Base-by-base conservation (phyloP, 2,888 invertebrate genomes). In the Horisme vitalbata region DNA sequence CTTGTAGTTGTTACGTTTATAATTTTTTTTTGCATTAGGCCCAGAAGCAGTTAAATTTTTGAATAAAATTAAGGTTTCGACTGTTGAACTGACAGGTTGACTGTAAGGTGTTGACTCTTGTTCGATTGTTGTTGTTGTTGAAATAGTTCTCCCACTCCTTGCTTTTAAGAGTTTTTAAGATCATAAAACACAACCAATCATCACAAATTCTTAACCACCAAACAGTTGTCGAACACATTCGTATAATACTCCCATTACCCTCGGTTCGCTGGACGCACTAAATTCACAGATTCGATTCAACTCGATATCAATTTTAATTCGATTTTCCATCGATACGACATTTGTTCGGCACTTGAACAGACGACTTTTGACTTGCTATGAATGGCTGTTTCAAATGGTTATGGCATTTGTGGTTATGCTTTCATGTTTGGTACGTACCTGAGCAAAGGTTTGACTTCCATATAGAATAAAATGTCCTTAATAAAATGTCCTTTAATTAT, bases 261-360 rank as follows among this genome's bases (percentile, higher is more conserved):
- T 60, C 71, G 63, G 67, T 68, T 65, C 64, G 68, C 69, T 78
- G 75, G 63, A 49, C 59, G 49, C 62, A 61, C 63, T 61, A 63
- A 68, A 71, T 62, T 65, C 56, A 59, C 57, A 59, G 56, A 71
- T 68, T 65, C 65, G 63, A 75, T 62, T 54, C 37, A 23, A 49
- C 55, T 57, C 58, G 57, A 62, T 70, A 75, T 73, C 77, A 75
- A 78, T 79, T 80, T 73, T 73, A 76, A 83, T 83, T 83, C 71
- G 75, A 80, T 80, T 81, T 67, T 59, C 68, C 69, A 77, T 75
- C 71, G 71, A 72, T 71, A 70, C 62, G 59, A 35, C 50, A 48
- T 51, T 58, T 59, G 60, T 55, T 64, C 67, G 62, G 59, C 65
- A 63, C 66, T 71, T 64, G 67, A 65, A 60, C 66, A 65, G 56